phyloP scores from a whole-genome alignment of 2,888 invertebrate species.

The Rhagium mordax region DNA sequence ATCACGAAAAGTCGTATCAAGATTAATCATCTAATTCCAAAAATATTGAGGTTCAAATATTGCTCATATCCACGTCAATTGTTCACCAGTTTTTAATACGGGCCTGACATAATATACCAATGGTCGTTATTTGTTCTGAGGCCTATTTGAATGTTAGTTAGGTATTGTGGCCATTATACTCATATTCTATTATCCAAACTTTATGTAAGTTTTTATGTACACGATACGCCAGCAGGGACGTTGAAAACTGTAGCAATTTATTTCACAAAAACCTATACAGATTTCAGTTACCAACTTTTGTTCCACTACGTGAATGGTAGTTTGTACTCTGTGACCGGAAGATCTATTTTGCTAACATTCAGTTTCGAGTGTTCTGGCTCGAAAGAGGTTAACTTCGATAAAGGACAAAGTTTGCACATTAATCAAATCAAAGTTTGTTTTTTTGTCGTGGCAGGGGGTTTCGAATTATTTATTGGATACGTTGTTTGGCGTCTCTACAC shows the following conservation, averaged over 20 bases:
- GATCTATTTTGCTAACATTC: neutral
- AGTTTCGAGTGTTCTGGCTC: neutral
- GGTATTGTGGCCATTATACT: neutral
- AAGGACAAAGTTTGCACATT: neutral
- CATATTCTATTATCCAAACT: neutral
- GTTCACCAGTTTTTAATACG: no score
- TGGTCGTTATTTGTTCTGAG: neutral
- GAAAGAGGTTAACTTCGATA: neutral
- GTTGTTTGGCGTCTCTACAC: no score
- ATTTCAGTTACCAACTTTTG: neutral
- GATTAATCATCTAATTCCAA: no score
- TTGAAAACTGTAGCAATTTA: neutral
- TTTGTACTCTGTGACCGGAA: neutral
- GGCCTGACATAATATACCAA: neutral
- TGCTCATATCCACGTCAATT: no score
- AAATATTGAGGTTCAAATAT: no score
- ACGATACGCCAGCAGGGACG: neutral
- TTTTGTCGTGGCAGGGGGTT: neutral
- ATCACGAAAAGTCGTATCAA: no score
- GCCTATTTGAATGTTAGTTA: neutral
- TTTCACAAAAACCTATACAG: neutral
- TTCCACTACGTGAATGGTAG: neutral
- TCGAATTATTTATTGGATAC: neutral
- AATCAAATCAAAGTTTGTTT: neutral
- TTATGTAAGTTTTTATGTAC: neutral